These are phyloP conservation scores for Andinoacara biseriatus DNA, from an alignment of 2,113 vertebrate genomes.

Conservation along the genomic window DNA sequence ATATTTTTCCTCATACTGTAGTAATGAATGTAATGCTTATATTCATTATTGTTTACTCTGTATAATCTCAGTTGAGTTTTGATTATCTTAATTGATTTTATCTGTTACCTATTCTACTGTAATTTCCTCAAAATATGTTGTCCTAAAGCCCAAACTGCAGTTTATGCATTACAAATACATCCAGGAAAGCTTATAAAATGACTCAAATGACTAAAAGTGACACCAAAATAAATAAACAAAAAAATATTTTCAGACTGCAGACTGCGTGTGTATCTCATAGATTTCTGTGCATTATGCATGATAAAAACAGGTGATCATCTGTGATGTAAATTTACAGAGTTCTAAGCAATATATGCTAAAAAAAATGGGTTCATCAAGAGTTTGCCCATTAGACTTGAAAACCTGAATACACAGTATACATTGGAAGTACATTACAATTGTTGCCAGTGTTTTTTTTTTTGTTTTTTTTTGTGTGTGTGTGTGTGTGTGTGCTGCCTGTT, in stretches of 20 bases:
- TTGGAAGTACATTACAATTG: neutral
- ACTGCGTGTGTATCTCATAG: no score
- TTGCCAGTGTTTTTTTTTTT: neutral
- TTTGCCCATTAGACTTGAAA: neutral
- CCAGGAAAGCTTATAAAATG: neutral
- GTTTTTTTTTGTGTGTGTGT: neutral
- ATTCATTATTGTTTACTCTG: neutral
- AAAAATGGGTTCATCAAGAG: neutral
- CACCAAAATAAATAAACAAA: no score
- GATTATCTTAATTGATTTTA: neutral
- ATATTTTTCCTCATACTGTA: neutral
- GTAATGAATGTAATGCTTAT: neutral
- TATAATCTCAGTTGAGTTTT: neutral
- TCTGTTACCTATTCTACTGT: neutral
- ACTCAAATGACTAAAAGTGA: no score
- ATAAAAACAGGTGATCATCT: neutral
- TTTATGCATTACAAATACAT: neutral
- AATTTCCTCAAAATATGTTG: neutral
- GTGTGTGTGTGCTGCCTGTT: neutral
- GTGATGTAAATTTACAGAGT: neutral
- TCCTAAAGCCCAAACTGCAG: neutral
- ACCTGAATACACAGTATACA: neutral
- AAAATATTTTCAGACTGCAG: no score
- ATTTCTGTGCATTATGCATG: neutral
- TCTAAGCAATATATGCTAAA: neutral